Percentiles rank a stretch among this genome's conserved stretches.
These are phyloP conservation scores for Galendromus occidentalis DNA, from an alignment of 1,140 invertebrate species.

Conservation along the genomic window DNA sequence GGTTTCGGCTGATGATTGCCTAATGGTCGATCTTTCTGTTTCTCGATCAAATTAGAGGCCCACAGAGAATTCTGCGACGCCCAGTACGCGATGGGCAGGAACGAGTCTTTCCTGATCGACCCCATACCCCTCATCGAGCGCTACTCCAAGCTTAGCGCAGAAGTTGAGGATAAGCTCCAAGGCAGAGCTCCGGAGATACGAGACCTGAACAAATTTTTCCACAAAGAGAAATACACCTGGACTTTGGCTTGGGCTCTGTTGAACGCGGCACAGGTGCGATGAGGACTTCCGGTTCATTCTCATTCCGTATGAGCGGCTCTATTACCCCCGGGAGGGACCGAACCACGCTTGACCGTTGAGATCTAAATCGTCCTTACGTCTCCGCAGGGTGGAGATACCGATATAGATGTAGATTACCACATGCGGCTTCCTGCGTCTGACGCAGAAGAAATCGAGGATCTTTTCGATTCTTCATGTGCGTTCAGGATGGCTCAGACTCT, in stretches of 20 bases:
- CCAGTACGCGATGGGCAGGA: neutral
- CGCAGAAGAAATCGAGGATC: neutral
- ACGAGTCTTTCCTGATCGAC: neutral
- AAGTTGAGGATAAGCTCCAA: neutral
- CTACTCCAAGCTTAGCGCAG: neutral
- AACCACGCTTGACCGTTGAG: too few relatives aligned
- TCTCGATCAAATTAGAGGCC: neutral
- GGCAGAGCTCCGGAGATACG: neutral
- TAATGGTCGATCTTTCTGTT: too few relatives aligned
- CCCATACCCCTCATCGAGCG: neutral
- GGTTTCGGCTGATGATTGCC: too few relatives aligned
- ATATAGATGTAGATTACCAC: neutral
- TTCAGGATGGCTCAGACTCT: neutral
- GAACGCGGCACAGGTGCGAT: neutral
- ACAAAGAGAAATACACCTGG: neutral
- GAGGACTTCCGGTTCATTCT: neutral
- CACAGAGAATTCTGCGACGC: neutral
- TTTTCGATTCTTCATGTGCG: neutral
- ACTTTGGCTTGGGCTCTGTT: neutral
- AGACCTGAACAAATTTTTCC: neutral
- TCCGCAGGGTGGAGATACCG: neutral
- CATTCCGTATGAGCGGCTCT: too few relatives aligned
- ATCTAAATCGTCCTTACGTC: too few relatives aligned
- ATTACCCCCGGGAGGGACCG: too few relatives aligned
- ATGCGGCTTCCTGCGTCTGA: neutral